Conservation (phyloP, 1,140 invertebrate genomes). For the Apis dorsata region DNA sequence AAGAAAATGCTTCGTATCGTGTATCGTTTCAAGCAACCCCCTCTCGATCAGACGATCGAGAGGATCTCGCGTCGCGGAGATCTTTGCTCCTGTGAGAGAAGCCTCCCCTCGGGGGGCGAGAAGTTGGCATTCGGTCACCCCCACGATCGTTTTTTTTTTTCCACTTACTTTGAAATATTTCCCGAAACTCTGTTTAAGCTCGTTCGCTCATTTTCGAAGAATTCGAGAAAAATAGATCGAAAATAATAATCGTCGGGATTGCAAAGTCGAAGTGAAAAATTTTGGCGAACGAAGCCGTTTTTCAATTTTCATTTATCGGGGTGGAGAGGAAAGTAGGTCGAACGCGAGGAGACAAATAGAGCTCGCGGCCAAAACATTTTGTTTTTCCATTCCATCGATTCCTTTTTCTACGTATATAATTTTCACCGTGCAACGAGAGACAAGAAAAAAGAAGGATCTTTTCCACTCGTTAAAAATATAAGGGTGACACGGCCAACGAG, state of each 20-base stretch:
- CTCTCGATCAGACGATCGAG: not conserved
- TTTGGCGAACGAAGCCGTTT: not conserved
- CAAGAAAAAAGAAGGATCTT: not conserved
- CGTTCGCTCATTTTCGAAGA: not conserved
- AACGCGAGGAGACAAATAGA: not conserved
- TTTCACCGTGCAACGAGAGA: not conserved
- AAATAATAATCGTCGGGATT: not conserved
- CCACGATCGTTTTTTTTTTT: not conserved
- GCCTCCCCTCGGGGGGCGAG: not conserved
- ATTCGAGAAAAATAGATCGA: not conserved
- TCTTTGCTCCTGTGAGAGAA: constrained; percentile 36
- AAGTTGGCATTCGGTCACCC: constrained; percentile 21
- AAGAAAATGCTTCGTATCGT: constrained; percentile 1
- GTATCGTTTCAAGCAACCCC: not conserved
- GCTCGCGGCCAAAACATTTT: not conserved
- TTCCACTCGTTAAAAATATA: not conserved
- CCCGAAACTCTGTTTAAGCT: not conserved
- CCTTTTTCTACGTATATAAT: not conserved
- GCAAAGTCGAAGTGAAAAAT: not conserved
- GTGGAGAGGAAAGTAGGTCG: constrained; percentile 13
- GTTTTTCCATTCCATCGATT: not conserved
- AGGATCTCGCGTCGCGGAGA: not conserved
- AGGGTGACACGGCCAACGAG: not conserved
- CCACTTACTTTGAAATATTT: not conserved
- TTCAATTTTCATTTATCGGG: not conserved